Base-by-base conservation (phyloP, 2,113 vertebrate species). In the Gymnocephalus cernua region DNA sequence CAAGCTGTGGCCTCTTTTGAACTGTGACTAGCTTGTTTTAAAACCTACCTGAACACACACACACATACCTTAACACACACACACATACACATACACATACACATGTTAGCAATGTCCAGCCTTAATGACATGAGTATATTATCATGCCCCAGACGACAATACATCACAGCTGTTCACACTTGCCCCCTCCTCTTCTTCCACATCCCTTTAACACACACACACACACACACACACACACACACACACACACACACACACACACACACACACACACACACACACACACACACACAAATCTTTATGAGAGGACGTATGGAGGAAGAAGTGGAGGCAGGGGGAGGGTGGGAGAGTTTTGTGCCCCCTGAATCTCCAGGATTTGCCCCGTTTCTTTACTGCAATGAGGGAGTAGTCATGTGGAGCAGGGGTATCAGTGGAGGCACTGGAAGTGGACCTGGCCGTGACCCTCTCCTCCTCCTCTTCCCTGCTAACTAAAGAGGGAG, bases 151-250 rank as follows among this genome's bases (percentile, higher is more conserved):
- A 77, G 87, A 83, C 84, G 79, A 90, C 90, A 83, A 88, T 92
- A 89, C 83, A 90, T 91, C 85, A 94, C 92, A 90, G 87, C 92
- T 92, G 94, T 94, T 94, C 91, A 90, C 92, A 91, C 91, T 89
- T 83, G 78, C 78, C 75, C 74, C 79, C 66, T 69, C 62, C 25
- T 45, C 57, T 62, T 21, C 61, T 78, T 81, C 83, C 83, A 72
- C 77, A 65, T 85, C 71, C 77, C 65, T 77, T 82, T 47, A 67
- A 87, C 80, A 64, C 72, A 45, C 77, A 76, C 68, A 70, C 53
- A 54, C 25, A 67, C 72, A 14, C 41, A 35, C 62, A 74, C 51
- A 64, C 62, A 56, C 73, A 38, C 65, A 47, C 53, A 65, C 54
- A 50, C 54, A 48, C 57, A 35, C 29, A 65, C 44, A 12, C 10